Conservation (phyloP, 2,797 vertebrate genomes). For the Peromyscus eremicus region DNA sequence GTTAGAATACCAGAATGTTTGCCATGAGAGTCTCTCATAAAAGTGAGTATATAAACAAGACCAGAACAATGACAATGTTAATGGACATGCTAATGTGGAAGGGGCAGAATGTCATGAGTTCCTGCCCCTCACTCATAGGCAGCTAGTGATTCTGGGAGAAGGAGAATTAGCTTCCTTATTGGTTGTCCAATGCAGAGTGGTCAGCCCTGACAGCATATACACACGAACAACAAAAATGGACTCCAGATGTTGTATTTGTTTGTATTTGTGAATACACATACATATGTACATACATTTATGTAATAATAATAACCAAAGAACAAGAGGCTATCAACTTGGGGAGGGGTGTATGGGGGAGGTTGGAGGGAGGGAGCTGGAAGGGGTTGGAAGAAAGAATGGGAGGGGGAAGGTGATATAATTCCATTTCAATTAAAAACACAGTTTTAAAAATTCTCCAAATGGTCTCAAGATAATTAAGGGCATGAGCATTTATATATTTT, state of each 20-base stretch:
- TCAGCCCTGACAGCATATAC: background rate
- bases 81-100: too few species aligned
- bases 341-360: background rate
- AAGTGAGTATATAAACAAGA: background rate
- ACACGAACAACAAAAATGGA: background rate
- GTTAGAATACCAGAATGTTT: background rate
- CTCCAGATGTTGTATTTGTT: background rate
- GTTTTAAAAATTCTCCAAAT: constrained; percentile 12
- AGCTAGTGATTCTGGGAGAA: background rate
- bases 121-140: background rate
- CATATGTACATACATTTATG: too few species aligned
- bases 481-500: background rate
- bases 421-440: background rate
- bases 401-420: too few species aligned
- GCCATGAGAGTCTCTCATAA: background rate
- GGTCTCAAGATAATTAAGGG: constrained; percentile 11
- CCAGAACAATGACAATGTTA: background rate
- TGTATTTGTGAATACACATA: background rate
- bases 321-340: too few species aligned
- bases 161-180: background rate
- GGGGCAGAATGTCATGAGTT: too few species aligned
- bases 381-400: background rate
- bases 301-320: background rate
- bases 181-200: background rate
- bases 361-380: background rate